These are phyloP conservation scores for Intellagama lesueurii DNA, from an alignment of 2,797 vertebrate species.

Conservation along the genomic window DNA sequence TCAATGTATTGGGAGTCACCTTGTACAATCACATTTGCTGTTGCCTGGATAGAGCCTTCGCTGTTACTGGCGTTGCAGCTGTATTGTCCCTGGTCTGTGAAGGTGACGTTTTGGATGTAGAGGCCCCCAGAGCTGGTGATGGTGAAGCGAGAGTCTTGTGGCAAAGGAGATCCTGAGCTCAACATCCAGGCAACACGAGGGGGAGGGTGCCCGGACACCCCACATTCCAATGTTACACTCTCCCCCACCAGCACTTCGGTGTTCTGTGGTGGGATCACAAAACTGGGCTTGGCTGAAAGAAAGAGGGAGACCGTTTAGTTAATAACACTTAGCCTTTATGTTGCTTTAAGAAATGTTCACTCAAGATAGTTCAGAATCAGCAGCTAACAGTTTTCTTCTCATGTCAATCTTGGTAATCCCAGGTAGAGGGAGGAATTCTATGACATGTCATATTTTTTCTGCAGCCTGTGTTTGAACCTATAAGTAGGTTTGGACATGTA, in stretches of 20 bases:
- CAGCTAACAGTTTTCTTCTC: too few species aligned
- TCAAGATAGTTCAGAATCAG: too few species aligned
- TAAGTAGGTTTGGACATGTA: too few species aligned
- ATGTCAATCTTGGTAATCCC: background rate
- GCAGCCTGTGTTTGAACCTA: too few species aligned
- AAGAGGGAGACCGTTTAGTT: background rate
- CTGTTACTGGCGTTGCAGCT: slow-evolving; percentile 77
- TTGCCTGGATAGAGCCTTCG: slow-evolving; percentile 71
- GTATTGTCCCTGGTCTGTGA: slow-evolving; percentile 74
- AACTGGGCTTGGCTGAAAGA: slow-evolving; percentile 76
- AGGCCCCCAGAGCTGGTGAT: slow-evolving; percentile 76
- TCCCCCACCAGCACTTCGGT: slow-evolving; percentile 77
- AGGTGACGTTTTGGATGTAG: slow-evolving; percentile 77
- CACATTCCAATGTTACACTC: slow-evolving; percentile 79
- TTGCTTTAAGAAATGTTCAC: too few species aligned
- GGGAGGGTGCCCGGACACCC: slow-evolving; percentile 75
- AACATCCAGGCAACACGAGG: slow-evolving; percentile 75
- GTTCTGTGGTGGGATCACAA: slow-evolving; percentile 79
- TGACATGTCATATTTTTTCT: too few species aligned
- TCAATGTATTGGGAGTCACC: slow-evolving; percentile 51
- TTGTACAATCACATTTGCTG: slow-evolving; percentile 77
- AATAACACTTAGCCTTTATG: background rate
- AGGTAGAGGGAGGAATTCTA: too few species aligned
- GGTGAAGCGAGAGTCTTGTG: slow-evolving; percentile 65
- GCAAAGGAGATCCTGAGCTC: slow-evolving; percentile 71